These are phyloP conservation scores for Brachypalpus laphriformis DNA, from an alignment of 2,888 invertebrate genomes.

Conservation along the genomic window DNA sequence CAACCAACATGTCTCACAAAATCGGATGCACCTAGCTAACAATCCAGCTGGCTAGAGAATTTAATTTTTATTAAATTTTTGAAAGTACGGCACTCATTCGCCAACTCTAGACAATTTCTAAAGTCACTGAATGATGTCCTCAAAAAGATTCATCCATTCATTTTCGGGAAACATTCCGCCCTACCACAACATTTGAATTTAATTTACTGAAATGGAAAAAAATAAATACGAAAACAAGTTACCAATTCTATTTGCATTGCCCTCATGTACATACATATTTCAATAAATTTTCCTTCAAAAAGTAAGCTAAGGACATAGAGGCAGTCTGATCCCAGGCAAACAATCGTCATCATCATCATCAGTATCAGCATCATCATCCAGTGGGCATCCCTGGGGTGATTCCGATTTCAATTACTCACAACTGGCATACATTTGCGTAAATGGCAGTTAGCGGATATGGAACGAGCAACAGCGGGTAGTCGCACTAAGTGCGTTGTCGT, in stretches of 20 bases:
- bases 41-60: too few relatives aligned
- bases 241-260: conserved; percentile 16
- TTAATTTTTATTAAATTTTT: too few relatives aligned
- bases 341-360: conserved; percentile 21
- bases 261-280: neutral
- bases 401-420: conserved; percentile 53
- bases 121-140: too few relatives aligned
- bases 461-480: conserved; percentile 8
- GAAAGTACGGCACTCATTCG: too few relatives aligned
- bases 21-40: too few relatives aligned
- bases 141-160: neutral
- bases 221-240: conserved; percentile 10
- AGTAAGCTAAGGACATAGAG: neutral
- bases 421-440: conserved; percentile 51
- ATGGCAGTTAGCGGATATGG: conserved; percentile 25
- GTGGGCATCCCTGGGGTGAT: conserved; percentile 45
- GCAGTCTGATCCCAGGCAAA: neutral
- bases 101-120: too few relatives aligned
- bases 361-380: conserved; percentile 22
- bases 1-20: too few relatives aligned
- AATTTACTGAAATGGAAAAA: conserved; percentile 16
- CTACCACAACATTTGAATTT: neutral
- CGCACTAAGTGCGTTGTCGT: conserved; percentile 15
- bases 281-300: conserved; percentile 12
- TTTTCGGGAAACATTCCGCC: neutral